Conservation (phyloP, 1,140 invertebrate genomes). For the Medauroidea extradentata region DNA sequence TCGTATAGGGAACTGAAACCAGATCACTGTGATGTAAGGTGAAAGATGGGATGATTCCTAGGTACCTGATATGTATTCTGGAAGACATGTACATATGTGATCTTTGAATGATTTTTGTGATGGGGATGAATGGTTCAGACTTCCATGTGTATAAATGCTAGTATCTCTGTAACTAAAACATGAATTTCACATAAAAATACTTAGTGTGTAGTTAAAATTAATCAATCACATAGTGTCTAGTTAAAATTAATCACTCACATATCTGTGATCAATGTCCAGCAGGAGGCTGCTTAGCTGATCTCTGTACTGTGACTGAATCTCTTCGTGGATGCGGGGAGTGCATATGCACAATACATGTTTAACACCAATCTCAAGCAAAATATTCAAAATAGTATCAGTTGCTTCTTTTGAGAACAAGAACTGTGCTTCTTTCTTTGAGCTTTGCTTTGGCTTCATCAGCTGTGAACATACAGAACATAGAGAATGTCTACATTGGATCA, state of each 20-base stretch:
- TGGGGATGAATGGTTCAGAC: too few relatives aligned
- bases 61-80: too few relatives aligned
- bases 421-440: constrained; percentile 69
- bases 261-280: constrained; percentile 71
- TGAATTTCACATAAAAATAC: too few relatives aligned
- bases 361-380: constrained; percentile 48
- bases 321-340: constrained; percentile 69
- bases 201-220: not conserved
- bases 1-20: too few relatives aligned
- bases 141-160: too few relatives aligned
- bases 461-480: too few relatives aligned
- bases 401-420: constrained; percentile 62
- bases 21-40: too few relatives aligned
- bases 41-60: too few relatives aligned
- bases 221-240: not conserved
- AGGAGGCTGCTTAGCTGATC: constrained; percentile 59
- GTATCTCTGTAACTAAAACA: too few relatives aligned
- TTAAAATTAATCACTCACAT: constrained; percentile 42
- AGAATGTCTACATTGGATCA: too few relatives aligned
- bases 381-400: constrained; percentile 50
- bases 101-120: too few relatives aligned
- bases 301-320: constrained; percentile 48
- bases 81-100: too few relatives aligned
- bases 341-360: constrained; percentile 72
- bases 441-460: constrained; percentile 54